These are phyloP conservation scores for Papilio dardanus DNA, from an alignment of 1,140 invertebrate species.

Conservation along the genomic window DNA sequence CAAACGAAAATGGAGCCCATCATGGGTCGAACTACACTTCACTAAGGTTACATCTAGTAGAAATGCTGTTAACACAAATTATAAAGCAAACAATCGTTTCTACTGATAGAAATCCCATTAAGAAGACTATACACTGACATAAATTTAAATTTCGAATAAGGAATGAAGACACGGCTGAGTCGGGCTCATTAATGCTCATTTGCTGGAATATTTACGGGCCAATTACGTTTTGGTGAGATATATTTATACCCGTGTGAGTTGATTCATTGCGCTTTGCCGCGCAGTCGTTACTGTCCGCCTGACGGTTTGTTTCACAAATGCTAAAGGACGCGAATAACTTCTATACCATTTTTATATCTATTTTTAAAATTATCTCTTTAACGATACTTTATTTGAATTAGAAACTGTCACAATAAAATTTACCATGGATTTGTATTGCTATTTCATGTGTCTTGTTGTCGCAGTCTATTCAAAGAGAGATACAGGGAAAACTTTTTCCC, in stretches of 20 bases:
- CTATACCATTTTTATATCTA: neutral
- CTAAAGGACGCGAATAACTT: conserved; percentile 9
- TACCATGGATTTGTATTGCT: no score
- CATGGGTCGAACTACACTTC: no score
- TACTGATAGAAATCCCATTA: conserved; percentile 32
- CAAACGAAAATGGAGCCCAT: no score
- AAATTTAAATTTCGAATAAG: conserved; percentile 36
- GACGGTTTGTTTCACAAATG: conserved; percentile 28
- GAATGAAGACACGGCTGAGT: conserved; percentile 30
- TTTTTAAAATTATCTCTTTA: neutral
- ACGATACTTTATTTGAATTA: no score
- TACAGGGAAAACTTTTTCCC: no score
- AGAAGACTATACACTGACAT: conserved; percentile 19
- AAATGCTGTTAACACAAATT: neutral
- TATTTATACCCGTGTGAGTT: conserved; percentile 34
- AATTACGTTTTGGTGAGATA: conserved; percentile 37
- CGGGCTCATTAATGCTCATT: conserved; percentile 38
- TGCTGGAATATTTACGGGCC: conserved; percentile 38
- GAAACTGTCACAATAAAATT: no score
- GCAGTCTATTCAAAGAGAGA: neutral
- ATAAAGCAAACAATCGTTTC: conserved; percentile 31
- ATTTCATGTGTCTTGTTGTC: neutral
- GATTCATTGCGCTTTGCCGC: conserved; percentile 35
- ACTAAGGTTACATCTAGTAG: neutral
- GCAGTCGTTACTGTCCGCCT: conserved; percentile 27